These are phyloP conservation scores for Urocynchramus pylzowi DNA, from an alignment of 2,113 vertebrate genomes.

Conservation along the genomic window DNA sequence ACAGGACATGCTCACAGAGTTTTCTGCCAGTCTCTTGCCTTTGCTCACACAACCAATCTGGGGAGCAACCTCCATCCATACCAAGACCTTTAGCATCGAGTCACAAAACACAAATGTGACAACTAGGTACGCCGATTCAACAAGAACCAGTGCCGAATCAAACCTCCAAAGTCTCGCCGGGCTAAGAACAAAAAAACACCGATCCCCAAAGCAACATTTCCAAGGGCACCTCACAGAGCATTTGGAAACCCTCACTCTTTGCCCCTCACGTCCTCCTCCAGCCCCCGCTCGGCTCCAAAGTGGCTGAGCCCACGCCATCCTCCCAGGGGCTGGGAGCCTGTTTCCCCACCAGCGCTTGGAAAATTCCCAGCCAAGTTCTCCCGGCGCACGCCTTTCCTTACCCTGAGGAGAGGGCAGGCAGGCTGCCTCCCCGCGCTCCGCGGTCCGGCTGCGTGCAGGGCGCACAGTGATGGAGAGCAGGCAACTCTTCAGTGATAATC, in stretches of 20 bases:
- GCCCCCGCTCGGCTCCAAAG: neutral
- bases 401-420: constrained; percentile 5
- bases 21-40: neutral
- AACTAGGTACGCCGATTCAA: neutral
- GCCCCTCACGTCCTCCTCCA: neutral
- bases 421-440: constrained; percentile 41
- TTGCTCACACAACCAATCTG: neutral
- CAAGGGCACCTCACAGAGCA: neutral
- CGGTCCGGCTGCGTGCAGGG: constrained; percentile 33
- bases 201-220: neutral
- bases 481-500: constrained; percentile 49
- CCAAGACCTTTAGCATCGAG: neutral
- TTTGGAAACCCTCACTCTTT: neutral
- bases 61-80: neutral
- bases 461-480: constrained; percentile 16
- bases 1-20: neutral
- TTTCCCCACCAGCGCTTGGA: neutral
- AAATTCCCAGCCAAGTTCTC: neutral
- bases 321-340: neutral
- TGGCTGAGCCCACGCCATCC: neutral
- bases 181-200: neutral
- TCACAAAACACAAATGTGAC: neutral
- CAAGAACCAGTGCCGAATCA: neutral
- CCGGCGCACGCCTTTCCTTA: neutral
- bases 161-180: neutral